Conservation (phyloP, 2,888 invertebrate species). For the Microctonus brassicae region DNA sequence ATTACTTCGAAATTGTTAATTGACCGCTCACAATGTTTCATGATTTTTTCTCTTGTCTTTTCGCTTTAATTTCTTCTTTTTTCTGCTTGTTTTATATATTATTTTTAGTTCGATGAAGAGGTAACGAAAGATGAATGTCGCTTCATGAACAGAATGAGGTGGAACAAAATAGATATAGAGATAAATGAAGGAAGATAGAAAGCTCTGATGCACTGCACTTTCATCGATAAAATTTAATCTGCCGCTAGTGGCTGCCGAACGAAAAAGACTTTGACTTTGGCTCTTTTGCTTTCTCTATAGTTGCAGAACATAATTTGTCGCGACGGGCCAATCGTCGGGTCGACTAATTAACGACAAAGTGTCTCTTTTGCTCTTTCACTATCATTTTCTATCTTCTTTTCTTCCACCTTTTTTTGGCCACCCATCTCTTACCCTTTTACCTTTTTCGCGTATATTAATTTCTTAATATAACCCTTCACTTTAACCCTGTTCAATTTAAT, state of each 20-base stretch:
- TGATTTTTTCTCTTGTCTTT: conserved; percentile 8
- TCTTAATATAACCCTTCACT: not conserved
- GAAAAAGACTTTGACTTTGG: conserved; percentile 39
- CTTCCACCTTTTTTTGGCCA: not conserved
- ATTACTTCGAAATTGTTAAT: conserved; percentile 36
- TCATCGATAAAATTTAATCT: conserved; percentile 40
- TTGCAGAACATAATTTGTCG: conserved; percentile 50
- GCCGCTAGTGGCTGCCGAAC: not conserved
- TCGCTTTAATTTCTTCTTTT: conserved; percentile 8
- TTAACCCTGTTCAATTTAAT: not conserved
- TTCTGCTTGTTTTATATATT: not conserved
- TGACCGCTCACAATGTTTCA: conserved; percentile 15
- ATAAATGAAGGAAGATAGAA: conserved; percentile 13
- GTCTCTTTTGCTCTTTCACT: conserved; percentile 3
- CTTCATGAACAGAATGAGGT: conserved; percentile 9
- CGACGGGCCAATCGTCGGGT: conserved; percentile 52
- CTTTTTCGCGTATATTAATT: not conserved
- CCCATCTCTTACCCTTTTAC: not conserved
- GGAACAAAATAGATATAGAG: conserved; percentile 13
- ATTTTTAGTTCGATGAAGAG: not conserved
- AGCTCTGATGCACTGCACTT: conserved; percentile 31
- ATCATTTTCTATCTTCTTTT: not conserved
- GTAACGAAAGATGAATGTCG: conserved; percentile 1
- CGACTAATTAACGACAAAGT: conserved; percentile 35
- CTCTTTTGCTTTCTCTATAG: conserved; percentile 15